phyloP scores from a whole-genome alignment of 2,888 invertebrate genomes.

The Spisula subtruncata region DNA sequence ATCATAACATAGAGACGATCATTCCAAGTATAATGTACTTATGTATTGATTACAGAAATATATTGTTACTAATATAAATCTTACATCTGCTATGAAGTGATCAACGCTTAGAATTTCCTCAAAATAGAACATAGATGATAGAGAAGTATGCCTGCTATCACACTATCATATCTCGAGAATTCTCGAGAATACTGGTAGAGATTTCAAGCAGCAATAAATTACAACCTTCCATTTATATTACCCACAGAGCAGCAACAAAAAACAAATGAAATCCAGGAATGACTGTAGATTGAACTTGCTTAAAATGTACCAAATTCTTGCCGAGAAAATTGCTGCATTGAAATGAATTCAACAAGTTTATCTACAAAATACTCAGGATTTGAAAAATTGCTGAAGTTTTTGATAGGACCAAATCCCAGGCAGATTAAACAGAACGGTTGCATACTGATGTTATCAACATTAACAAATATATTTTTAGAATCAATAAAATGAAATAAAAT shows the following conservation, averaged over 20 bases:
- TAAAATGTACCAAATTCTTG: not conserved
- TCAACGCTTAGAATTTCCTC: not conserved
- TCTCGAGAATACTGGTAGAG: not conserved
- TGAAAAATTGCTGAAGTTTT: too few species aligned
- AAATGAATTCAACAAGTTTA: not conserved
- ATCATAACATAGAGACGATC: not conserved
- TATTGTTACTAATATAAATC: not conserved
- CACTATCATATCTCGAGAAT: not conserved
- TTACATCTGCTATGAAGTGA: not conserved
- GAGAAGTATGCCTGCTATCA: not conserved
- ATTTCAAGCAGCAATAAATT: constrained; percentile 4
- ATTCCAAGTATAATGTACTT: not conserved
- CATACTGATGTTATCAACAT: too few species aligned
- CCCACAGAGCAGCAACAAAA: constrained; percentile 10
- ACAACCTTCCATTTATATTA: not conserved
- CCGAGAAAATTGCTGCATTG: not conserved
- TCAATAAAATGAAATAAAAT: too few species aligned
- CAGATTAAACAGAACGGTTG: too few species aligned
- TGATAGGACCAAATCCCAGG: too few species aligned
- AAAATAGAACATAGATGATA: constrained; percentile 15
- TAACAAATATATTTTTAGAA: too few species aligned
- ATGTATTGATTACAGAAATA: constrained; percentile 18
- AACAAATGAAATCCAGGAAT: not conserved
- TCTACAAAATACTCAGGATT: not conserved
- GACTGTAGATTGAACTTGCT: not conserved